These are phyloP conservation scores for Bursaphelenchus mucronatus DNA, from an alignment of 1,140 invertebrate species.

Conservation along the genomic window DNA sequence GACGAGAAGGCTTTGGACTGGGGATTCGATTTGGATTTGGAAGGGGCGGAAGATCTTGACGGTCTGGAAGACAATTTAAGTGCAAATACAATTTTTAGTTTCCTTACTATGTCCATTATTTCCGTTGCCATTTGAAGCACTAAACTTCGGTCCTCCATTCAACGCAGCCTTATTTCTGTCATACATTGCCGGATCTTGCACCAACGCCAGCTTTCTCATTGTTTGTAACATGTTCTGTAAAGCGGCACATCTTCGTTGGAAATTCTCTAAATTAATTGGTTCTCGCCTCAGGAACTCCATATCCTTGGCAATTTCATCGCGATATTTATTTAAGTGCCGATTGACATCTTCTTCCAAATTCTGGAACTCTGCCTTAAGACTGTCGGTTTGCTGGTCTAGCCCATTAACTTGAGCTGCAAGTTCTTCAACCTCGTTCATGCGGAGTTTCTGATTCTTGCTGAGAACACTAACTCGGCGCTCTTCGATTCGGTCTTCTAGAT, in stretches of 20 bases:
- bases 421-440: conserved; percentile 58
- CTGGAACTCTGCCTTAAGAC: conserved; percentile 7
- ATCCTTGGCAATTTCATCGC: conserved; percentile 1
- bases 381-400: background rate
- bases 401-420: conserved; percentile 21
- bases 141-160: conserved; percentile 11
- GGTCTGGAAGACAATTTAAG: background rate
- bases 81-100: conserved; percentile 1
- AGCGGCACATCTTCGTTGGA: conserved; percentile 1
- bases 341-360: conserved; percentile 4
- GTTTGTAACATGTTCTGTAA: conserved; percentile 51
- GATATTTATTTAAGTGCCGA: background rate
- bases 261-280: conserved; percentile 8
- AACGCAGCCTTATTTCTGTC: conserved; percentile 13
- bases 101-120: conserved; percentile 16
- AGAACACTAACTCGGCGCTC: conserved; percentile 49
- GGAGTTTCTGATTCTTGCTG: conserved; percentile 51
- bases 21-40: background rate
- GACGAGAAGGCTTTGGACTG: background rate
- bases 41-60: background rate
- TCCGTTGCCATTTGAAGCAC: background rate
- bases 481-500: conserved; percentile 36
- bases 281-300: conserved; percentile 12
- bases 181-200: conserved; percentile 52
- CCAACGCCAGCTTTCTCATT: conserved; percentile 60